A percentile compares a stretch with the other conserved stretches of the same genome.
Evolutionary conservation across 1,140 invertebrate genomes (phyloP).

Genomic region (Solenopsis fugax): DNA sequence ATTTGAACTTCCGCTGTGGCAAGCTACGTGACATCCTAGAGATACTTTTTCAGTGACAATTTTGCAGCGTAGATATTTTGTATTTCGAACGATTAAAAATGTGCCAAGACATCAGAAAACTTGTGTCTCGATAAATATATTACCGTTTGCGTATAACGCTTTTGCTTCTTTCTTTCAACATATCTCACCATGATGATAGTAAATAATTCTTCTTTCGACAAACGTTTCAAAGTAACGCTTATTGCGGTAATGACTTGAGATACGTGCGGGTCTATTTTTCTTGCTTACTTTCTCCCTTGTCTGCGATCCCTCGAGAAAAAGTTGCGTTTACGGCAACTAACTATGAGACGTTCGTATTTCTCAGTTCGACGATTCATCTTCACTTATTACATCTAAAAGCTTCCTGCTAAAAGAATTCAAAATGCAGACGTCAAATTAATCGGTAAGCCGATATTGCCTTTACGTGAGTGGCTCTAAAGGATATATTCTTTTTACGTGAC

Average conservation of each 20-base stretch:
- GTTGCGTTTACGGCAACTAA: conserved; percentile 21
- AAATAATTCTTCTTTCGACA: conserved; percentile 11
- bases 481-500: neutral
- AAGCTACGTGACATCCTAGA: conserved; percentile 69
- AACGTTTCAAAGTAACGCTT: neutral
- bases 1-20: conserved; percentile 70
- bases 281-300: neutral
- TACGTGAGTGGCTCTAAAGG: neutral
- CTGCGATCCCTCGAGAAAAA: conserved; percentile 9
- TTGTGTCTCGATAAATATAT: conserved; percentile 18
- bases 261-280: conserved; percentile 4
- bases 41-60: conserved; percentile 54
- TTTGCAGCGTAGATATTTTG: conserved; percentile 44
- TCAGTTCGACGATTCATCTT: conserved; percentile 15
- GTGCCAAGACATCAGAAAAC: conserved; percentile 6
- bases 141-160: neutral
- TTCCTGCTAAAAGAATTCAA: neutral
- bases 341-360: conserved; percentile 58
- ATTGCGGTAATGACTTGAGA: neutral
- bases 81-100: conserved; percentile 20
- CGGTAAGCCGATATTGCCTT: neutral
- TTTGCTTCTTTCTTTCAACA: conserved; percentile 4
- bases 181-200: neutral
- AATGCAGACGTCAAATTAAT: conserved; percentile 27
- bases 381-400: conserved; percentile 20